Percentiles rank a stretch among this genome's conserved stretches.
These are phyloP conservation scores for Tenodera sinensis DNA, from an alignment of 2,888 invertebrate genomes.

Conservation along the genomic window DNA sequence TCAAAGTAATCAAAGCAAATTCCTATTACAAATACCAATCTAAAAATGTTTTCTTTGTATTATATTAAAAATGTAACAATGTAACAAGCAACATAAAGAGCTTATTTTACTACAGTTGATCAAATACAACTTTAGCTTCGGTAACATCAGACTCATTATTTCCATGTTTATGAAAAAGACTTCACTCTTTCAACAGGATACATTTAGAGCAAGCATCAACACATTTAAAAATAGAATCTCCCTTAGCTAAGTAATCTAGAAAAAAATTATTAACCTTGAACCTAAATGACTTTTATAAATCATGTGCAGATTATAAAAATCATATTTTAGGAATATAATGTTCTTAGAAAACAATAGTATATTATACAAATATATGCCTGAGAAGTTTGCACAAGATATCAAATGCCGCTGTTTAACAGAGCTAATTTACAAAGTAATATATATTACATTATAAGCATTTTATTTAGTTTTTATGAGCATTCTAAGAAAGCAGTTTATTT, in stretches of 20 bases:
- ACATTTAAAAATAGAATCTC: neutral
- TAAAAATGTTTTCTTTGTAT: neutral
- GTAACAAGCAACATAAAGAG: neutral
- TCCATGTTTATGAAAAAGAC: neutral
- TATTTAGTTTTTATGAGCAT: neutral
- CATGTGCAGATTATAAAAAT: neutral
- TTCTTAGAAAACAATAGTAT: neutral
- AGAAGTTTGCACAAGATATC: neutral
- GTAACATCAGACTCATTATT: neutral
- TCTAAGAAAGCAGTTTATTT: neutral
- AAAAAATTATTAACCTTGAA: neutral
- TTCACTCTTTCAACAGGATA: neutral
- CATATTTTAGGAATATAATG: neutral
- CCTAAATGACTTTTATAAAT: neutral
- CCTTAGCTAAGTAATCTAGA: neutral
- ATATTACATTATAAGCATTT: neutral
- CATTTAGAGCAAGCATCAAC: neutral
- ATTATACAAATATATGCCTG: neutral
- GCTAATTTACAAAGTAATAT: neutral
- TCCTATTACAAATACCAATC: neutral
- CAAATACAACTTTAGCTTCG: neutral
- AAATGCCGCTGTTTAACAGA: neutral
- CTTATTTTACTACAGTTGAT: neutral
- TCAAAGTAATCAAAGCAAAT: neutral
- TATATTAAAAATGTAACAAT: slow-evolving; percentile 1